phyloP scores from a whole-genome alignment of 2,888 invertebrate genomes.

The Leptopilina drosophilae region DNA sequence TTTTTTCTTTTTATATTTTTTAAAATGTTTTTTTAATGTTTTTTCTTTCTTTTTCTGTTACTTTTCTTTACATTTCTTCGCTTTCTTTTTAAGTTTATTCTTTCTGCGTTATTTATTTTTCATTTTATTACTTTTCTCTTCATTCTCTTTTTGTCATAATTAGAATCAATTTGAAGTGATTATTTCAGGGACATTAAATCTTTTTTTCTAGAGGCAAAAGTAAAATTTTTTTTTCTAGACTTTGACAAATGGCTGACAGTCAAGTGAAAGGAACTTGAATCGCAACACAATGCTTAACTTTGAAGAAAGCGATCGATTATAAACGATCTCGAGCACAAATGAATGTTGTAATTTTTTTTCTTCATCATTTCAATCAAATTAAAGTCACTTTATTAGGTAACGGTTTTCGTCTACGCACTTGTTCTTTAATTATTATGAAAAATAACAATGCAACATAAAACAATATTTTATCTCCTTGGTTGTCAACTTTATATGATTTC shows the following conservation, averaged over 20 bases:
- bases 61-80: too few relatives aligned
- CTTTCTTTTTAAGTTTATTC: too few relatives aligned
- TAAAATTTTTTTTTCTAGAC: not conserved
- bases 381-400: not conserved
- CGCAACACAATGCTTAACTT: constrained; percentile 28
- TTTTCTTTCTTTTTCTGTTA: too few relatives aligned
- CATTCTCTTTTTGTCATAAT: not conserved
- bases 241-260: constrained; percentile 25
- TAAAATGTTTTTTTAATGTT: too few relatives aligned
- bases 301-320: constrained; percentile 34
- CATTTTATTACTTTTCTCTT: not conserved
- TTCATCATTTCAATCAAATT: not conserved
- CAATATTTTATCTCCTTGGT: too few relatives aligned
- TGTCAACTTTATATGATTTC: too few relatives aligned
- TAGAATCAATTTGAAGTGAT: not conserved
- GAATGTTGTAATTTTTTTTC: constrained; percentile 18
- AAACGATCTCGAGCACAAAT: constrained; percentile 10
- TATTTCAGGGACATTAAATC: not conserved
- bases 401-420: too few relatives aligned
- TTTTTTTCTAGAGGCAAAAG: not conserved
- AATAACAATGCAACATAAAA: too few relatives aligned
- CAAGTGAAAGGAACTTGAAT: constrained; percentile 27
- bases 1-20: too few relatives aligned
- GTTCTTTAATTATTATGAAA: too few relatives aligned
- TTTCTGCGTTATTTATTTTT: not conserved